These are phyloP conservation scores for Rhopalosiphum padi DNA, from an alignment of 1,140 invertebrate genomes.

Conservation along the genomic window DNA sequence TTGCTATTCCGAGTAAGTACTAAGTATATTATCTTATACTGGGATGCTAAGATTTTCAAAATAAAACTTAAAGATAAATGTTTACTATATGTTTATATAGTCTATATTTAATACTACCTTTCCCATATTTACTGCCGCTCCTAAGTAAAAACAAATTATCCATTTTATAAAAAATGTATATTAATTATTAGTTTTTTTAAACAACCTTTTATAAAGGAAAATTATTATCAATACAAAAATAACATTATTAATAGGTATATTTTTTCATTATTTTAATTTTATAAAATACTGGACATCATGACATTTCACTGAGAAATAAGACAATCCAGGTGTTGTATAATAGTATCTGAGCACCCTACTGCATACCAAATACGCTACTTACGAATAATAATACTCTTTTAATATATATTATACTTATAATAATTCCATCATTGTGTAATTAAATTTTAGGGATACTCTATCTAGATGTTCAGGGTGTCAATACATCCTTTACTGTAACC, in stretches of 20 bases:
- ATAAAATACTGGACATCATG: neutral
- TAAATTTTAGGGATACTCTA: conserved; percentile 70
- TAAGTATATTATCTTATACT: conserved; percentile 63
- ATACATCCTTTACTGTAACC: conserved; percentile 81
- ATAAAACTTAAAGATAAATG: neutral
- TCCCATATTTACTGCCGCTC: neutral
- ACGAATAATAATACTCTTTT: neutral
- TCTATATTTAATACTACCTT: neutral
- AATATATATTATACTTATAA: neutral
- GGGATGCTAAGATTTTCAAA: neutral
- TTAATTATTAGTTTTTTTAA: neutral
- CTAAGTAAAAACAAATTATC: neutral
- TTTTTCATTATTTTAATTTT: neutral
- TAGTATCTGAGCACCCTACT: neutral
- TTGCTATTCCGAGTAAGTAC: conserved; percentile 70
- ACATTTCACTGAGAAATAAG: neutral
- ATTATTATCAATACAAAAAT: too few species aligned
- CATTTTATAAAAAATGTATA: neutral
- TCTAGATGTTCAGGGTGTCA: conserved; percentile 80
- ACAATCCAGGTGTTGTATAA: neutral
- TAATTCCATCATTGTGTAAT: conserved; percentile 59
- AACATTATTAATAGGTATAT: neutral
- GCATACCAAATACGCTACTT: neutral
- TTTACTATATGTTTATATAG: neutral
- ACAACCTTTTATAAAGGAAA: neutral